Base-by-base conservation (phyloP, 2,888 invertebrate genomes). In the Frankliniella intonsa region DNA sequence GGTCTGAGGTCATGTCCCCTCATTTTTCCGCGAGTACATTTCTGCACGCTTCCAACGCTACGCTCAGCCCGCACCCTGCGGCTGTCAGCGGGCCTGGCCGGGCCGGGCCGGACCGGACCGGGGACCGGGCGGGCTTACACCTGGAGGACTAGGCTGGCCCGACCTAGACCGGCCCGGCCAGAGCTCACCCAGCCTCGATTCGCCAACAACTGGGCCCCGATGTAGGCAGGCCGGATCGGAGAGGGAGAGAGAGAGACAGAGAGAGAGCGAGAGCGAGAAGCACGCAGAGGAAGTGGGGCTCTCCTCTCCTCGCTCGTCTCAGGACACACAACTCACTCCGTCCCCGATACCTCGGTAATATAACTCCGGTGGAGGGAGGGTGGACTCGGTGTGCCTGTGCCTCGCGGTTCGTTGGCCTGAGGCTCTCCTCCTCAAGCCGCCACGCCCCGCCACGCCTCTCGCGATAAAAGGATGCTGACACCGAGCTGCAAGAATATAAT, bases 151-250 rank as follows among this genome's bases (percentile, higher is more conserved):
- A n/a, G n/a, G n/a, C n/a, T n/a, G n/a, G n/a, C n/a, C n/a, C n/a
- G n/a, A n/a, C n/a, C n/a, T n/a, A 14, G 55, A 14, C 55, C 55
- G 17, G 14, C 55, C 14, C 5, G 55, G 55, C 69, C 69, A 19
- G 55, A 17, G 38, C 38, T 38, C 38, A 38, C 22, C 69, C 69
- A 76, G 69, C 69, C 69, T 76, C 69, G 69, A 76, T 76, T 76
- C 69, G 69, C 69, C 69, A 76, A 25, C 22, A 76, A 76, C 69
- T 76, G 69, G 69, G 69, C 69, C 69, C 25, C 69, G 25, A 76
- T 76, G 69, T 76, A 76, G 69, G 69, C 69, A 76, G 25, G 69
- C 69, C 22, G 69, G 38, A 38, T 38, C 38, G 38, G 5, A 19
- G 17, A 38, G 38, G 5, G 38, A 38, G 38, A 38, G 38, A 38